A percentile compares a stretch with the other conserved stretches of the same genome.
Evolutionary conservation across 2,797 vertebrate species (phyloP).

Genomic region (Rhabdophis nuchalis): DNA sequence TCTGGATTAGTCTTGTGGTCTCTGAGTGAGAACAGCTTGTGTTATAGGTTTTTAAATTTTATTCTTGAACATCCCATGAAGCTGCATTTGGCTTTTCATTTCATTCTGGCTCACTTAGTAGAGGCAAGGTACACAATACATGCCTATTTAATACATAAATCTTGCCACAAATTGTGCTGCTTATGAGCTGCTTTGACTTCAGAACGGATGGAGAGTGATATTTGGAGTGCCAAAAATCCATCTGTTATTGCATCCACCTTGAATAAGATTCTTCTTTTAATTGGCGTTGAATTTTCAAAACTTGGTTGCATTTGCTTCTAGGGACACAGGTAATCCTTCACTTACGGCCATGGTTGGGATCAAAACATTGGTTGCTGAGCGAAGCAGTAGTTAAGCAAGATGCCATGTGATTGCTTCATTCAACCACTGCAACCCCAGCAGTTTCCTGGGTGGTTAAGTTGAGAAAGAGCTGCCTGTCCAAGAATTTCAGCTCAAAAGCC

Average conservation of each 20-base stretch:
- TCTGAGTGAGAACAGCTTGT: background rate
- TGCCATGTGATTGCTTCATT: background rate
- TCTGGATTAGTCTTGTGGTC: background rate
- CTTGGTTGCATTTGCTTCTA: background rate
- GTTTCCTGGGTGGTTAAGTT: background rate
- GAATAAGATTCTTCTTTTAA: background rate
- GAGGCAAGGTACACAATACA: background rate
- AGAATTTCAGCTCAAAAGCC: background rate
- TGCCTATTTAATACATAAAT: background rate
- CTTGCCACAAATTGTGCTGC: background rate
- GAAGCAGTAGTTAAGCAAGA: background rate
- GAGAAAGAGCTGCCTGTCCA: background rate
- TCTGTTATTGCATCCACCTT: background rate
- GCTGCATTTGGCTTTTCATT: background rate
- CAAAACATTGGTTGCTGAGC: background rate
- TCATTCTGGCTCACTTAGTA: background rate
- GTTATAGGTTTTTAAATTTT: background rate
- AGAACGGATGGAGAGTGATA: background rate
- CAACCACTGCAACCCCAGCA: background rate
- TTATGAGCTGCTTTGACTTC: background rate
- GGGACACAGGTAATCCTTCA: background rate
- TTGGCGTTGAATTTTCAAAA: background rate
- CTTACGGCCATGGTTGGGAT: background rate
- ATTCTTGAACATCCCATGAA: background rate
- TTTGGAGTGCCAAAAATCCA: background rate